Evolutionary conservation across 1,140 invertebrate genomes (phyloP).

Genomic region (Brachionus calyciflorus): DNA sequence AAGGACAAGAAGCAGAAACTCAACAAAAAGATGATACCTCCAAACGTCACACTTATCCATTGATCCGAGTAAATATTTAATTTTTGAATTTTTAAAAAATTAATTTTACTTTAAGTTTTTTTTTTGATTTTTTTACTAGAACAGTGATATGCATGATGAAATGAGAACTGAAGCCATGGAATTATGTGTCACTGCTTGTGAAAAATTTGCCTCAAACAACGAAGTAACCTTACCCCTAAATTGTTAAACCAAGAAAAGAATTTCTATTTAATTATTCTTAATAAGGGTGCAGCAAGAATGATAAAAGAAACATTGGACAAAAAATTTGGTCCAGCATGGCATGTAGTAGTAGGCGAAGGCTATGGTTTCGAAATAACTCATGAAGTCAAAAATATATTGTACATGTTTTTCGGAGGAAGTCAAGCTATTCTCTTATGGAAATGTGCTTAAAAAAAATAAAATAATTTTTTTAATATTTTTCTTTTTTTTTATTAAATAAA

Average conservation of each 20-base stretch:
- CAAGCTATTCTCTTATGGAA: conserved; percentile 85
- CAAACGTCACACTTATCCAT: conserved; percentile 49
- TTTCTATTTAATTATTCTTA: conserved; percentile 49
- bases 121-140: conserved; percentile 51
- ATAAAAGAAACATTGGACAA: conserved; percentile 91
- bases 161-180: conserved; percentile 83
- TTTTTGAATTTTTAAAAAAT: not conserved
- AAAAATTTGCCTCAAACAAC: conserved; percentile 81
- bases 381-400: conserved; percentile 80
- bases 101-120: not conserved
- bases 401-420: conserved; percentile 88
- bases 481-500: conserved; percentile 10
- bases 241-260: not conserved
- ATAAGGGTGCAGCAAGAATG: conserved; percentile 76
- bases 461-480: too few relatives aligned
- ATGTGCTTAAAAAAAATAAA: conserved; percentile 67
- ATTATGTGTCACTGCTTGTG: conserved; percentile 81
- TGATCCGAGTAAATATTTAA: conserved; percentile 48
- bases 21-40: conserved; percentile 48
- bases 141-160: conserved; percentile 83
- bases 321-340: conserved; percentile 86
- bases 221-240: conserved; percentile 63
- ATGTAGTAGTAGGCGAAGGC: conserved; percentile 86
- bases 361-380: conserved; percentile 88
- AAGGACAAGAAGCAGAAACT: conserved; percentile 47